These are phyloP conservation scores for Mesodorylaimus sp. DNA, from an alignment of 2,888 invertebrate species.

Conservation along the genomic window DNA sequence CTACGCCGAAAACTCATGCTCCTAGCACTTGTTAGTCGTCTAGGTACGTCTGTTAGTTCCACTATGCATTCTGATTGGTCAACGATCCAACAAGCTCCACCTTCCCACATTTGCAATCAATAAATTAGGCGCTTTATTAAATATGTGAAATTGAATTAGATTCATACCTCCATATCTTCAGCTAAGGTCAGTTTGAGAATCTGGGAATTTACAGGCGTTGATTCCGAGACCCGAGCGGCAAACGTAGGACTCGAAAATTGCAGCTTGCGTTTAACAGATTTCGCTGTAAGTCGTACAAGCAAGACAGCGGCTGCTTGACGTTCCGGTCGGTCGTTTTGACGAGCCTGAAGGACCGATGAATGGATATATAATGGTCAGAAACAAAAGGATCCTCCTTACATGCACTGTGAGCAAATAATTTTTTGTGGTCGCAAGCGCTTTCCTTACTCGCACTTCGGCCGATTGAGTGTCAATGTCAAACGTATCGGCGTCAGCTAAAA, in stretches of 20 bases:
- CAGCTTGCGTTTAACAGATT: background rate
- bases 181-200: background rate
- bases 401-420: slow-evolving; percentile 1
- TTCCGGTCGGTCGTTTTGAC: slow-evolving; percentile 4
- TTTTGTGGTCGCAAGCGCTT: background rate
- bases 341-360: slow-evolving; percentile 2
- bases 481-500: slow-evolving; percentile 1
- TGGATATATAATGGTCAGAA: background rate
- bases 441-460: background rate
- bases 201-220: background rate
- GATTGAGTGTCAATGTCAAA: background rate
- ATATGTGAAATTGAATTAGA: too few relatives aligned
- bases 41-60: too few relatives aligned
- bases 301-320: background rate
- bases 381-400: background rate
- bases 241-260: background rate
- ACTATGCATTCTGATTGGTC: too few relatives aligned
- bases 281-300: background rate
- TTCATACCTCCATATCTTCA: background rate
- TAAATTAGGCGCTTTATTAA: too few relatives aligned
- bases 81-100: too few relatives aligned
- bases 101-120: too few relatives aligned
- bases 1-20: too few relatives aligned
- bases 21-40: too few relatives aligned
- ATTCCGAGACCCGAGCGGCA: background rate